Conservation (phyloP, 2,113 vertebrate genomes). For the Anser brachyrhynchus region DNA sequence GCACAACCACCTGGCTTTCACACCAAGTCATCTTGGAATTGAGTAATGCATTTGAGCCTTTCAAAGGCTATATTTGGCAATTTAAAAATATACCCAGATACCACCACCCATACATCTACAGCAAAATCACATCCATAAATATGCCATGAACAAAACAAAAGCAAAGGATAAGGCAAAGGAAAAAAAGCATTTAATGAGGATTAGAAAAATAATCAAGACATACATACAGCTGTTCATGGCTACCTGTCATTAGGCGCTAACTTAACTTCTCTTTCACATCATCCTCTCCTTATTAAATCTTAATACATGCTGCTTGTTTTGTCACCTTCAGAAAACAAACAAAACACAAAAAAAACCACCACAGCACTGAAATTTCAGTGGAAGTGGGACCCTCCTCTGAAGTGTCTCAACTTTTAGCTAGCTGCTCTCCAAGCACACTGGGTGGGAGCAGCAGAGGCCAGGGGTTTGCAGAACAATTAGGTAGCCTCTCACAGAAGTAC, state of each 20-base stretch:
- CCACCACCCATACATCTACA: not conserved
- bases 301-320: not conserved
- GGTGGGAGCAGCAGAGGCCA: not conserved
- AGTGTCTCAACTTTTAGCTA: not conserved
- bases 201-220: not conserved
- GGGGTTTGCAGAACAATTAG: not conserved
- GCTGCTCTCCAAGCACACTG: fast-evolving
- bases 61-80: not conserved
- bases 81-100: not conserved
- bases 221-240: not conserved
- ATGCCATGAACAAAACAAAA: not conserved
- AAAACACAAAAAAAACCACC: no score
- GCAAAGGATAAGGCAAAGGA: not conserved
- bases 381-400: not conserved
- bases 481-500: not conserved
- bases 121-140: slow-evolving; percentile 9
- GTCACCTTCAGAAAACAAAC: not conserved
- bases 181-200: not conserved
- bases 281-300: not conserved
- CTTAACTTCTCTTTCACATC: not conserved
- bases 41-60: not conserved
- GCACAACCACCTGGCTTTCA: slow-evolving; percentile 29
- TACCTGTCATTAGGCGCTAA: not conserved
- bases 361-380: not conserved
- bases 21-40: not conserved